phyloP scores from a whole-genome alignment of 2,888 invertebrate genomes.

The Eilema depressum region DNA sequence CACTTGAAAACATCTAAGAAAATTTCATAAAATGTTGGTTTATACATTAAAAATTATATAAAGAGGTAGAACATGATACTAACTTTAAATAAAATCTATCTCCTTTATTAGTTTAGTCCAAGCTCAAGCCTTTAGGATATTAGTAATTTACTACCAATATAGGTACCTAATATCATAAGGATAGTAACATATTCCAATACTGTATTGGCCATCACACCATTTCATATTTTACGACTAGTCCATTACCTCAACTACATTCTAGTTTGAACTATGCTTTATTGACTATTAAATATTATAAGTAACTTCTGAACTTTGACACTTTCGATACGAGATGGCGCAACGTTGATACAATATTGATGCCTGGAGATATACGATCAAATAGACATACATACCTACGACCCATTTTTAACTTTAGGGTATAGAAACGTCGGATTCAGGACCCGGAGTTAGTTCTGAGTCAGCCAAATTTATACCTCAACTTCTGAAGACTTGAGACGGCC shows the following conservation, averaged over 20 bases:
- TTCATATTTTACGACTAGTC: conserved; percentile 13
- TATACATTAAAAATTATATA: too few species aligned
- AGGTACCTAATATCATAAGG: conserved; percentile 11
- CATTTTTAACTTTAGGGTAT: background rate
- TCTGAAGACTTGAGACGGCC: too few species aligned
- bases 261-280: conserved; percentile 17
- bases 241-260: conserved; percentile 1
- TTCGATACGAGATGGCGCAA: conserved; percentile 24
- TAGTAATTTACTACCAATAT: background rate
- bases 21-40: too few species aligned
- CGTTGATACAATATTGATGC: background rate
- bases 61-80: too few species aligned
- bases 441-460: too few species aligned
- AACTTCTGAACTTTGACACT: conserved; percentile 37
- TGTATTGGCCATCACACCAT: conserved; percentile 5
- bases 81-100: too few species aligned
- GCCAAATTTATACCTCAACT: too few species aligned
- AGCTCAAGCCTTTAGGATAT: background rate
- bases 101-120: background rate
- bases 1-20: too few species aligned
- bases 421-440: too few species aligned
- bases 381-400: background rate
- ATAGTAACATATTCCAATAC: conserved; percentile 7
- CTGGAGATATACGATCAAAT: background rate
- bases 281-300: conserved; percentile 37